Conservation (phyloP, 2,797 vertebrate genomes). For the Onychomys leucogaster region DNA sequence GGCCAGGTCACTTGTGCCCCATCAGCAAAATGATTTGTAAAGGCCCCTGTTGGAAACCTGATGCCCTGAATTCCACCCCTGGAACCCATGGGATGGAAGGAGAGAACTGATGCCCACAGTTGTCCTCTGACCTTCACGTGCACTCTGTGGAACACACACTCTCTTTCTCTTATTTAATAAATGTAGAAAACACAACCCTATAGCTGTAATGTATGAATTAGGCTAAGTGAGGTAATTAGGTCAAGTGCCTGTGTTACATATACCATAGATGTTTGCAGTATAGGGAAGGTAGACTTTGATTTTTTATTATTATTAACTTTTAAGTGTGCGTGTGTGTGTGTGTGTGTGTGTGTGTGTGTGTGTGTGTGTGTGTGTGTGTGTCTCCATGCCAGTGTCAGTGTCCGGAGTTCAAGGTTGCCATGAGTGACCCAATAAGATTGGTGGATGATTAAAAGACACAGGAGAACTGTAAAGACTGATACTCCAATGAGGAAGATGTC, state of each 20-base stretch:
- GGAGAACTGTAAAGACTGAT: background rate
- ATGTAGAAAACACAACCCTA: background rate
- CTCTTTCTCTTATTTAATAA: background rate
- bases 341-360: background rate
- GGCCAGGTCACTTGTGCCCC: background rate
- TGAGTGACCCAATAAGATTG: background rate
- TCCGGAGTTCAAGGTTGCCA: background rate
- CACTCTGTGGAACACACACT: background rate
- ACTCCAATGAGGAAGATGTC: constrained; percentile 32
- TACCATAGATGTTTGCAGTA: background rate
- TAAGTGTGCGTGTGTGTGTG: background rate
- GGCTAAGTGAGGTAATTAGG: background rate
- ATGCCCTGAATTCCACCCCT: background rate
- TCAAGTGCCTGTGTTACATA: background rate
- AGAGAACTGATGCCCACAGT: background rate
- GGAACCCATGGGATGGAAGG: background rate
- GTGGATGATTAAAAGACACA: background rate
- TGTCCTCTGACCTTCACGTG: background rate
- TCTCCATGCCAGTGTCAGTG: no score
- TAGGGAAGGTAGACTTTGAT: background rate
- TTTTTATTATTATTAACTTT: background rate
- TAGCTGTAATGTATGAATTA: background rate
- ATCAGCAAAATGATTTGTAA: background rate
- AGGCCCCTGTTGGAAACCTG: background rate
- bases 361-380: background rate